Evolutionary conservation across 2,113 vertebrate genomes (phyloP).

Genomic region (Anhinga rufa): DNA sequence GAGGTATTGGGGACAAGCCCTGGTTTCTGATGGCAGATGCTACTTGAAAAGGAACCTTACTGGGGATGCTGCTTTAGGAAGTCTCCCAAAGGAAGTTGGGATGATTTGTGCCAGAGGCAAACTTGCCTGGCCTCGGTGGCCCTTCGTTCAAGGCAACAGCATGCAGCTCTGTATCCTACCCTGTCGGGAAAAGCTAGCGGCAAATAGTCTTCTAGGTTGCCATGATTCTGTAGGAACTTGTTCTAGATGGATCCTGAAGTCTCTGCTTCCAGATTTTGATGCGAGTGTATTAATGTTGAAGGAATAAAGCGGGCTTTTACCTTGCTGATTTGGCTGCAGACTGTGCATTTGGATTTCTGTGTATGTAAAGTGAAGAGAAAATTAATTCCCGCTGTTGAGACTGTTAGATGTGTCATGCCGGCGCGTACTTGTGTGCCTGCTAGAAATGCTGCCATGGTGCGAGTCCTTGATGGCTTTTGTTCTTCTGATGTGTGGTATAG

Average conservation of each 20-base stretch:
- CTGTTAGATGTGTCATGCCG: background rate
- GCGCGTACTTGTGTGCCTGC: background rate
- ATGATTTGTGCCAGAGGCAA: background rate
- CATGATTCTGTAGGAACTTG: background rate
- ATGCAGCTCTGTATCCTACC: background rate
- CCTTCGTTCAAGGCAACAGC: background rate
- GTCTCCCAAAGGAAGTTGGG: background rate
- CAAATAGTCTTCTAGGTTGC: background rate
- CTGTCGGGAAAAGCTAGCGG: background rate
- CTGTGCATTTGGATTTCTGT: background rate
- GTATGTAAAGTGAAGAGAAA: background rate
- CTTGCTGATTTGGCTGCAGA: background rate
- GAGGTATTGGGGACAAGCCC: background rate
- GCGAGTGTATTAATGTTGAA: background rate
- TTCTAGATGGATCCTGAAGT: background rate
- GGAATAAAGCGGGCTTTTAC: background rate
- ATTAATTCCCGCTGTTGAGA: background rate
- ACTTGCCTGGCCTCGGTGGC: background rate
- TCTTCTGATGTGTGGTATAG: rapidly evolving
- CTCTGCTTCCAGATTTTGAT: background rate
- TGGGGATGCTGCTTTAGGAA: background rate
- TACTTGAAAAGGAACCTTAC: background rate
- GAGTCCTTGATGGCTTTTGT: background rate
- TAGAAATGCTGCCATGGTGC: background rate
- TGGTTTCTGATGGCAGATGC: background rate